phyloP scores from a whole-genome alignment of 92 coral and sea anemone genomes.

The Phenganax marumi region DNA sequence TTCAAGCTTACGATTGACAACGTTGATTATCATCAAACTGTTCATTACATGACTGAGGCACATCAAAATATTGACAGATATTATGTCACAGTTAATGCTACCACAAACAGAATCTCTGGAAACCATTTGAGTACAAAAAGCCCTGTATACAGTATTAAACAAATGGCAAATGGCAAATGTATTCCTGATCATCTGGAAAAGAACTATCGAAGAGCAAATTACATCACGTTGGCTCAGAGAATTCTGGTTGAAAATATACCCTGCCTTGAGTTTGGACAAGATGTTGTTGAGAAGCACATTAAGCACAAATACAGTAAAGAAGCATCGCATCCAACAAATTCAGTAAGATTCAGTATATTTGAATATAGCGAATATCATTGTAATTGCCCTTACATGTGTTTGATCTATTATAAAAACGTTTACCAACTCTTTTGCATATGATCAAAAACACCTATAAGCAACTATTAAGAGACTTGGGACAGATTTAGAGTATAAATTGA shows the following conservation, averaged over 20 bases:
- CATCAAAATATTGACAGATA: constrained; percentile 11
- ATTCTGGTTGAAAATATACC: constrained; percentile 41
- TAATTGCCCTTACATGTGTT: not conserved
- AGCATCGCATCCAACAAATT: constrained; percentile 45
- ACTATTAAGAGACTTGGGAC: not conserved
- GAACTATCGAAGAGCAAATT: not conserved
- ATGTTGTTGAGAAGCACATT: constrained; percentile 45
- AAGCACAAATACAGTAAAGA: constrained; percentile 46
- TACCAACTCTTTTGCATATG: too few relatives aligned
- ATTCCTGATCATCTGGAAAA: not conserved
- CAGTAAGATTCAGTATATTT: constrained; percentile 17
- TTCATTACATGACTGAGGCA: not conserved
- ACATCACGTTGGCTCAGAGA: constrained; percentile 28
- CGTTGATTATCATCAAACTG: constrained; percentile 19
- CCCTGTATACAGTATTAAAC: not conserved
- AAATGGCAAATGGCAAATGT: constrained; percentile 17
- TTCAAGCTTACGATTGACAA: constrained; percentile 14
- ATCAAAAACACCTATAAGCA: too few relatives aligned
- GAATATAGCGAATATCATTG: not conserved
- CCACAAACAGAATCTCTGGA: constrained; percentile 8
- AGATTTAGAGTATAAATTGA: too few relatives aligned
- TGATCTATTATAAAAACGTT: not conserved
- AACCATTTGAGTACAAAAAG: constrained; percentile 3
- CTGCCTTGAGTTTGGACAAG: constrained; percentile 39
- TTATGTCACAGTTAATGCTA: constrained; percentile 8